Conservation (phyloP, 2,797 vertebrate species). For the Megalops cyprinoides region DNA sequence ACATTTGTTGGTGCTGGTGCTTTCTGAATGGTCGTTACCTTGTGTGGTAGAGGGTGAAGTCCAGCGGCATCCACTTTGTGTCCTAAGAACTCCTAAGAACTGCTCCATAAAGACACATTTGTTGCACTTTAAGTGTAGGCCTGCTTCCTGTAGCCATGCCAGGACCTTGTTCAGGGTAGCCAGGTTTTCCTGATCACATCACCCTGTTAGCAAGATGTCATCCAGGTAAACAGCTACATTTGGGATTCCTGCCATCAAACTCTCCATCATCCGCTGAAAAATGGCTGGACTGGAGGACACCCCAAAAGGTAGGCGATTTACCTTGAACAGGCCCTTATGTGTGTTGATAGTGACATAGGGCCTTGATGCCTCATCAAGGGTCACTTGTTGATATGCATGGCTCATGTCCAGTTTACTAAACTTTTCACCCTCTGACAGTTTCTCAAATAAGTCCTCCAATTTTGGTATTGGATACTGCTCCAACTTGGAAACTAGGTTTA, state of each 20-base stretch:
- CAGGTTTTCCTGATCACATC: slow-evolving; percentile 2
- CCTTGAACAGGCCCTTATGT: slow-evolving; percentile 24
- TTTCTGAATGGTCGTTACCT: slow-evolving; percentile 24
- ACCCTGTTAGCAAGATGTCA: slow-evolving; percentile 21
- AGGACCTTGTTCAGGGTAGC: slow-evolving; percentile 15
- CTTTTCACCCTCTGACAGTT: background rate
- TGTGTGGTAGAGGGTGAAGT: slow-evolving; percentile 23
- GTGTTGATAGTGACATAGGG: slow-evolving; percentile 13
- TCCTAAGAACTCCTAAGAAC: background rate
- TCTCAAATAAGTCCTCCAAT: slow-evolving; percentile 17
- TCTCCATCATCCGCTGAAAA: too few species aligned
- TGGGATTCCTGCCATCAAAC: background rate
- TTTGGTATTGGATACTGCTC: slow-evolving; percentile 24
- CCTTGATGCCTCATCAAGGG: slow-evolving; percentile 27
- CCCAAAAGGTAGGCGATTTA: slow-evolving; percentile 23
- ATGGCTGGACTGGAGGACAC: slow-evolving; percentile 25
- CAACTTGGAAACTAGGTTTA: too few species aligned
- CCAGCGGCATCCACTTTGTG: slow-evolving; percentile 22
- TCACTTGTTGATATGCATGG: slow-evolving; percentile 36
- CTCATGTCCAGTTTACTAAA: slow-evolving; percentile 27
- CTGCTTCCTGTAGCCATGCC: slow-evolving; percentile 4
- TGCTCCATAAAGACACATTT: slow-evolving; percentile 16
- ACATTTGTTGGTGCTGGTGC: slow-evolving; percentile 31
- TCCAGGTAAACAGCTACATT: slow-evolving; percentile 30
- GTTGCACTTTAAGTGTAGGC: background rate